A percentile compares a stretch with the other conserved stretches of the same genome.
These are phyloP conservation scores for Enteromius viviparus DNA, from an alignment of 2,797 vertebrate genomes.

Conservation along the genomic window DNA sequence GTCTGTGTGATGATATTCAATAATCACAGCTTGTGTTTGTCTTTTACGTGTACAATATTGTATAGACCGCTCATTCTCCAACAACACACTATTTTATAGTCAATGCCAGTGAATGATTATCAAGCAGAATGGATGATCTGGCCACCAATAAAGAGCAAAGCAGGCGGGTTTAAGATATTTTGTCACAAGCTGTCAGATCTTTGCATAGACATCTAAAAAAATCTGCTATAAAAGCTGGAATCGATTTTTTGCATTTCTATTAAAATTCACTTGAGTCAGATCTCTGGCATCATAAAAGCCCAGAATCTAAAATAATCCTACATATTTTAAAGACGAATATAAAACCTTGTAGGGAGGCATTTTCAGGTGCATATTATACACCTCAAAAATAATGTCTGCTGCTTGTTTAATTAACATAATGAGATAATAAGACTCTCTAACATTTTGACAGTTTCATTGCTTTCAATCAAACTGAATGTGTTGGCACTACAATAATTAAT, in stretches of 20 bases:
- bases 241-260: constrained; percentile 21
- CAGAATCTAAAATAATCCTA: not conserved
- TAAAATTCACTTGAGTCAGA: constrained; percentile 37
- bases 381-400: not conserved
- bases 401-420: not conserved
- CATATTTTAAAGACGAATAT: not conserved
- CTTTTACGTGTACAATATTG: not conserved
- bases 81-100: not conserved
- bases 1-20: not conserved
- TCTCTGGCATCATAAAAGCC: not conserved
- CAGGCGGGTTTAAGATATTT: not conserved
- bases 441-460: not conserved
- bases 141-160: constrained; percentile 34
- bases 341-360: not conserved
- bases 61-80: not conserved
- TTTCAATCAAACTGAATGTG: not conserved
- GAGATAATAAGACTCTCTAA: not conserved
- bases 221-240: constrained; percentile 29
- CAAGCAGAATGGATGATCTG: constrained; percentile 1
- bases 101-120: not conserved
- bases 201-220: constrained; percentile 38
- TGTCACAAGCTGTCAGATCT: constrained; percentile 13
- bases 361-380: not conserved
- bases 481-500: not conserved
- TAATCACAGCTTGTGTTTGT: not conserved